Evolutionary conservation across 2,888 invertebrate genomes (phyloP), one percentile per base, ranked within the genome.

Genomic region (Drosophila quinaria): DNA sequence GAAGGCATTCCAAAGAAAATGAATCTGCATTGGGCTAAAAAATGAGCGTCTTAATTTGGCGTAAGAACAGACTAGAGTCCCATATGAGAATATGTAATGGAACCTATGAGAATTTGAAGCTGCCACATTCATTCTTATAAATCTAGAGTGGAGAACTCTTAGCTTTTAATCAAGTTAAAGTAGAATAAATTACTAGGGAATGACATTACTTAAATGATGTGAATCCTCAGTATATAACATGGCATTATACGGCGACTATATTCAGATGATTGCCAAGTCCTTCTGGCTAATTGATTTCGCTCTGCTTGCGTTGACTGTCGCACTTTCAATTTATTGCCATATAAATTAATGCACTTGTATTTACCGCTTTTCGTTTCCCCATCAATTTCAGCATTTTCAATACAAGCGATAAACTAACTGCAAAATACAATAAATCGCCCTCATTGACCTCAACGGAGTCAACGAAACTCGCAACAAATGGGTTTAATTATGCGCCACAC

Each of bases 401-500:
- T 82, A 69, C 67, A 56, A 62, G 15, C 66, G 80, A 85, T 83
- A 87, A 88, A 88, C 78, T 68, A 83, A 76, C 81, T 78, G 76
- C 70, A 62, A 80, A 80, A 72, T 66, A 81, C 80, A 84, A 84
- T 84, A 84, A 84, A 84, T 84, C 71, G 81, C 67, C 60, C 75
- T 49, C 59, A 52, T 51, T 61, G 80, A 82, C 70, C 69, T 25
- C 47, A 49, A 31, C 42, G 29, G 51, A 65, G 61, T 58, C 68
- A 25, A 25, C 25, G 79, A 66, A 63, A 41, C 39, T 47, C 44
- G 71, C 76, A 84, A 87, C 81, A 89, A 89, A 84, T 89, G 84
- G 89, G 70, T 89, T 89, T 84, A 84, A 84, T 84, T 84, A 84
- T 89, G 87, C 89, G 64, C 78, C 61, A 66, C 55, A 56, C 60